These are phyloP conservation scores for Lasioglossum pauxillum DNA, from an alignment of 2,888 invertebrate genomes.

Conservation along the genomic window DNA sequence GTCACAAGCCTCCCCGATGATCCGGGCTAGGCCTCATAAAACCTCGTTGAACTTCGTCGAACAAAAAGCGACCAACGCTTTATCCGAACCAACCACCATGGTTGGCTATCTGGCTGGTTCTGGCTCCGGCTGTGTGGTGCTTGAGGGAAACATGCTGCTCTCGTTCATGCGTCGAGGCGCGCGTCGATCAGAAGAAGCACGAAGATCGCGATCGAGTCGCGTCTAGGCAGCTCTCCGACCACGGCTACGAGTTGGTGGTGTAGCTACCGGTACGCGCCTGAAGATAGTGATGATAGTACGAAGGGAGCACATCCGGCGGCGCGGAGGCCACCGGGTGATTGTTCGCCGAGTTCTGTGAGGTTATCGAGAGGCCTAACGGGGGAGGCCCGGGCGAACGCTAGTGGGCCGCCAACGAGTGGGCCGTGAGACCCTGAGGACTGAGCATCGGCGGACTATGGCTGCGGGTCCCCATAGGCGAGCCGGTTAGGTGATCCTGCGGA, in stretches of 20 bases:
- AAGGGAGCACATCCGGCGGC: slow-evolving; percentile 78
- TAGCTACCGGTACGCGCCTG: slow-evolving; percentile 82
- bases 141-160: not conserved
- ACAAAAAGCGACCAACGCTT: not conserved
- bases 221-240: slow-evolving; percentile 41
- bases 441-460: slow-evolving; percentile 92
- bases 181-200: slow-evolving; percentile 30
- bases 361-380: slow-evolving; percentile 83
- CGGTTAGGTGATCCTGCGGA: slow-evolving; percentile 94
- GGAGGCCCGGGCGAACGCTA: slow-evolving; percentile 88
- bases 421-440: slow-evolving; percentile 91
- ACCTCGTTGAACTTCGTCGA: slow-evolving; percentile 67
- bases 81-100: slow-evolving; percentile 2
- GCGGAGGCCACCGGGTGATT: slow-evolving; percentile 66
- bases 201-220: slow-evolving; percentile 12
- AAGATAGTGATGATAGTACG: slow-evolving; percentile 83
- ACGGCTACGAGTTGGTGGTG: slow-evolving; percentile 80
- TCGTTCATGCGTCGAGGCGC: slow-evolving; percentile 2
- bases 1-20: slow-evolving; percentile 76
- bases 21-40: slow-evolving; percentile 75
- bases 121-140: not conserved
- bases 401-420: slow-evolving; percentile 92
- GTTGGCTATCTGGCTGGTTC: not conserved
- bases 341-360: slow-evolving; percentile 77
- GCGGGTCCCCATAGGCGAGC: slow-evolving; percentile 91